phyloP scores from a whole-genome alignment of 64 coral and sea anemone genomes.

The Montipora efflorescens region DNA sequence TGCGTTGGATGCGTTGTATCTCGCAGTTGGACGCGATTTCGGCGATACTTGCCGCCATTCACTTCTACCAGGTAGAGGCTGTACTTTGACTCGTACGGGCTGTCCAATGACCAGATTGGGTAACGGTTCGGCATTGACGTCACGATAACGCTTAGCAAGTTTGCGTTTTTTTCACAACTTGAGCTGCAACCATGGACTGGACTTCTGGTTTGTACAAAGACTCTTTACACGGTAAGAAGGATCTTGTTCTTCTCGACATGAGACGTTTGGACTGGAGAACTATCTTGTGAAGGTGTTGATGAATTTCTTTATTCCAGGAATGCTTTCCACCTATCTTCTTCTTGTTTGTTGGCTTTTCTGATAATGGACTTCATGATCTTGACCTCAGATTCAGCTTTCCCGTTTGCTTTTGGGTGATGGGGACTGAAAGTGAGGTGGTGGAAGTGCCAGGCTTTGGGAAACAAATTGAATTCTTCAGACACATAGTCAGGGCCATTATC shows the following conservation, averaged over 20 bases:
- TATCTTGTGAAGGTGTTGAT: not conserved
- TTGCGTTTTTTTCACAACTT: not conserved
- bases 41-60: no score
- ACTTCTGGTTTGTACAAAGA: no score
- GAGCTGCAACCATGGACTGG: not conserved
- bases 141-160: no score
- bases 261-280: not conserved
- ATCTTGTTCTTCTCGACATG: no score
- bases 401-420: not conserved
- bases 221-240: no score
- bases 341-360: no score
- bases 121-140: no score
- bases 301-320: not conserved
- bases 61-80: no score
- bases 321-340: no score
- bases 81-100: not conserved
- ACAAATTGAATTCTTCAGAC: not conserved
- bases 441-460: not conserved
- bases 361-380: not conserved
- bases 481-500: slow-evolving; percentile 25
- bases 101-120: not conserved
- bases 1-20: no score
- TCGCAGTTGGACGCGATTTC: no score
- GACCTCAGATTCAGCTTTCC: not conserved
- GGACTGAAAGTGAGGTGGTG: not conserved